Percentiles rank a stretch among this genome's conserved stretches.
Conservation (phyloP, 2,113 vertebrate genomes). For the Noturus placidus region DNA sequence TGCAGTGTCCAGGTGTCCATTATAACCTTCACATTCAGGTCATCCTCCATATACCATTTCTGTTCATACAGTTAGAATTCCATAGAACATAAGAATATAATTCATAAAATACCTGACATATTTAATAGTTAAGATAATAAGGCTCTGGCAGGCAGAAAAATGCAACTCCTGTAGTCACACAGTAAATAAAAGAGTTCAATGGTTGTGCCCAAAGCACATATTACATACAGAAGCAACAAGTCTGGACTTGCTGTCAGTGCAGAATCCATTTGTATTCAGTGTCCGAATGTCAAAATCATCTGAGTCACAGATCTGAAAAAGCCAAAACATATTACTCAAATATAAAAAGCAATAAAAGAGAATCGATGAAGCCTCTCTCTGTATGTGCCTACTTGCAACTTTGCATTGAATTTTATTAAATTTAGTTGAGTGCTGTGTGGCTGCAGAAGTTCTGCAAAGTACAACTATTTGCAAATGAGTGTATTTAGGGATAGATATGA, state of each 20-base stretch:
- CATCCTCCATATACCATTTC: constrained; percentile 78
- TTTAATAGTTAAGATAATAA: neutral
- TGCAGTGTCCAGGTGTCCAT: constrained; percentile 93
- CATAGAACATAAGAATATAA: neutral
- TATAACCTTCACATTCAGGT: constrained; percentile 77
- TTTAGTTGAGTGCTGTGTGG: neutral
- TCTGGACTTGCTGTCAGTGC: constrained; percentile 63
- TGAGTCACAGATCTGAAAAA: constrained; percentile 76
- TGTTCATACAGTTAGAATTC: constrained; percentile 30
- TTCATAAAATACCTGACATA: neutral
- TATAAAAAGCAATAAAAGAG: neutral
- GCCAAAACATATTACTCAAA: neutral
- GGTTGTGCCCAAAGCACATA: neutral
- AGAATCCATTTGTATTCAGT: constrained; percentile 72
- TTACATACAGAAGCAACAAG: constrained; percentile 71
- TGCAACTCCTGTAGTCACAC: neutral
- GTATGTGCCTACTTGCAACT: neutral
- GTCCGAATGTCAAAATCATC: constrained; percentile 59
- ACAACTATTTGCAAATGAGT: neutral
- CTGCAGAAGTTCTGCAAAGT: neutral
- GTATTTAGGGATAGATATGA: neutral
- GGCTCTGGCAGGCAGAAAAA: neutral
- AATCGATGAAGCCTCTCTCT: neutral
- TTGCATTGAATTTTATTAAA: neutral
- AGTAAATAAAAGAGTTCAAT: neutral